These are phyloP conservation scores for Sussaba pulchella DNA, from an alignment of 2,888 invertebrate species.

Conservation along the genomic window DNA sequence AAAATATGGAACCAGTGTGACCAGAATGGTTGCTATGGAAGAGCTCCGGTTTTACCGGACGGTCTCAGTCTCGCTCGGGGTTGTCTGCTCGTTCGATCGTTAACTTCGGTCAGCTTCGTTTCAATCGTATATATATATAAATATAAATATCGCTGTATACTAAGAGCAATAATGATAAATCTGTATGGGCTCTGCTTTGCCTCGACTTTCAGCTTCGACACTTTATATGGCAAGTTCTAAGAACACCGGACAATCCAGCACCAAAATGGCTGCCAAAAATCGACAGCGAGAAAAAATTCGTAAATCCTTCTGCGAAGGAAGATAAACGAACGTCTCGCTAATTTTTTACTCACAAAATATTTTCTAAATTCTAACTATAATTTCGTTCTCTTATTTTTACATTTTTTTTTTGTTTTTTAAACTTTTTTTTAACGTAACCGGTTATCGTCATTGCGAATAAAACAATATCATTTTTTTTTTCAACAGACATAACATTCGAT, in stretches of 20 bases:
- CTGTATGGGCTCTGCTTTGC: conserved; percentile 20
- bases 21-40: conserved; percentile 85
- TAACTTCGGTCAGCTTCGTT: conserved; percentile 22
- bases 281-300: conserved; percentile 28
- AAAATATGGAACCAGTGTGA: conserved; percentile 85
- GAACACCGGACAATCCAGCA: conserved; percentile 49
- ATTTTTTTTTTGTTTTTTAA: not conserved
- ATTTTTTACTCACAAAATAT: conserved; percentile 52
- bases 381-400: conserved; percentile 2
- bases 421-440: conserved; percentile 52
- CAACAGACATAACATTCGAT: conserved; percentile 52
- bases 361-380: conserved; percentile 60
- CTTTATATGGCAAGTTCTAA: conserved; percentile 54
- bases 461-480: conserved; percentile 40
- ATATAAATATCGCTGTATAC: not conserved
- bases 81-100: conserved; percentile 71
- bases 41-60: conserved; percentile 82
- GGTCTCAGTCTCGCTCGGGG: conserved; percentile 80
- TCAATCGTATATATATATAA: conserved; percentile 17
- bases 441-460: conserved; percentile 62
- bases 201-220: conserved; percentile 43
- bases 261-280: conserved; percentile 61
- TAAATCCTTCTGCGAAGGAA: conserved; percentile 46
- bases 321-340: conserved; percentile 7
- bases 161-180: conserved; percentile 14